These are phyloP conservation scores for Dendrocincla fuliginosa DNA, from an alignment of 2,797 vertebrate genomes.

Conservation along the genomic window DNA sequence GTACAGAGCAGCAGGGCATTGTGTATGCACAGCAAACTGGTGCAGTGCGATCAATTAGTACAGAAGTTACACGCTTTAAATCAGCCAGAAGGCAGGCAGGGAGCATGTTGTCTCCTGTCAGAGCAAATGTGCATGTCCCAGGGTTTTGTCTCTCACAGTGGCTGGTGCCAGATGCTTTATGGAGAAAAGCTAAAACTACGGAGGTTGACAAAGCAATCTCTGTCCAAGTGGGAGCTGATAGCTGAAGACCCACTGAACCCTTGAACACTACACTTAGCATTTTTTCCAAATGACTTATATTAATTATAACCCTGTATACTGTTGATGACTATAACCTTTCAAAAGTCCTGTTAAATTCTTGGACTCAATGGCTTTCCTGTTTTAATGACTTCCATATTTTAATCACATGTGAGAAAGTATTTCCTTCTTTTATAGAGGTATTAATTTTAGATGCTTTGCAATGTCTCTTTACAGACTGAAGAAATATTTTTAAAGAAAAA, in stretches of 20 bases:
- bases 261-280: not conserved
- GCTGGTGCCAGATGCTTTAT: not conserved
- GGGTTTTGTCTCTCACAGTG: not conserved
- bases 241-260: not conserved
- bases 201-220: not conserved
- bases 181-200: not conserved
- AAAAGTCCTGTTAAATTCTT: slow-evolving; percentile 3
- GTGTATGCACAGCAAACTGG: rapidly evolving
- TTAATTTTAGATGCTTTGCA: not conserved
- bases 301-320: not conserved
- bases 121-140: rapidly evolving
- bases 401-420: not conserved
- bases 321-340: not conserved
- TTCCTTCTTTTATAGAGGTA: slow-evolving; percentile 16
- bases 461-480: not conserved
- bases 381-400: slow-evolving; percentile 49
- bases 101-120: rapidly evolving
- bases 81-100: not conserved
- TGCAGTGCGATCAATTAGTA: not conserved
- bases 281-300: not conserved
- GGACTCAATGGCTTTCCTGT: not conserved
- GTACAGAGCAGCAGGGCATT: not conserved
- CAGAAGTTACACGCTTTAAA: not conserved
- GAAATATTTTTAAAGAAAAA: slow-evolving; percentile 4
- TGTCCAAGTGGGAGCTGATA: not conserved